Evolutionary conservation across 2,888 invertebrate genomes (phyloP).

Genomic region (Oegoconia quadripuncta): DNA sequence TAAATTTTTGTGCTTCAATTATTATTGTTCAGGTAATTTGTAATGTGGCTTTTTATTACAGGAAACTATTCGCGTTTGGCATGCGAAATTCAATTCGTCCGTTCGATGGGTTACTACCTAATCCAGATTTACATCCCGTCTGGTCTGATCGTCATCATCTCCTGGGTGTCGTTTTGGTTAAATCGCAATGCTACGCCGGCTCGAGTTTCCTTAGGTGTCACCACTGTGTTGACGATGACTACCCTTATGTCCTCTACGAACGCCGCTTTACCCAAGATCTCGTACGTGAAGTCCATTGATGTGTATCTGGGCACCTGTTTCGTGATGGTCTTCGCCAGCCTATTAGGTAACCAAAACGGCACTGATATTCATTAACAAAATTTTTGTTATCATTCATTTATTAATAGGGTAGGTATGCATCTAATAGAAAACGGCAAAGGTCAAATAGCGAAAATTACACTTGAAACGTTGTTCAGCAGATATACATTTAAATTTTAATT

Average conservation of each 20-base stretch:
- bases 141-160: conserved; percentile 97
- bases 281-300: conserved; percentile 98
- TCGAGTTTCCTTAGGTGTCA: conserved; percentile 95
- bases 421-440: too few species aligned
- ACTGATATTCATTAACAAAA: too few species aligned
- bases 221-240: conserved; percentile 98
- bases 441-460: too few species aligned
- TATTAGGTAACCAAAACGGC: conserved; percentile 91
- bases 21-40: too few species aligned
- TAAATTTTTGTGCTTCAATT: too few species aligned
- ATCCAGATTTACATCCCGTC: conserved; percentile 99
- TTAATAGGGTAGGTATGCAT: too few species aligned
- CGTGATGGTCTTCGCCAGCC: conserved; percentile 99
- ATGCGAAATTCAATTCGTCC: conserved; percentile 97
- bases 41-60: conserved; percentile 44
- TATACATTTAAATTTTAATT: too few species aligned
- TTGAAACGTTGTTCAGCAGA: too few species aligned
- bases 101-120: conserved; percentile 98
- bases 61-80: conserved; percentile 98
- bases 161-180: conserved; percentile 98
- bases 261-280: conserved; percentile 97
- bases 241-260: conserved; percentile 98
- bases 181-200: conserved; percentile 97
- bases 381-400: too few species aligned
- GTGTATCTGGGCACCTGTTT: conserved; percentile 98